phyloP scores from a whole-genome alignment of 1,140 invertebrate species.

The Ctenoplectra terminalis region DNA sequence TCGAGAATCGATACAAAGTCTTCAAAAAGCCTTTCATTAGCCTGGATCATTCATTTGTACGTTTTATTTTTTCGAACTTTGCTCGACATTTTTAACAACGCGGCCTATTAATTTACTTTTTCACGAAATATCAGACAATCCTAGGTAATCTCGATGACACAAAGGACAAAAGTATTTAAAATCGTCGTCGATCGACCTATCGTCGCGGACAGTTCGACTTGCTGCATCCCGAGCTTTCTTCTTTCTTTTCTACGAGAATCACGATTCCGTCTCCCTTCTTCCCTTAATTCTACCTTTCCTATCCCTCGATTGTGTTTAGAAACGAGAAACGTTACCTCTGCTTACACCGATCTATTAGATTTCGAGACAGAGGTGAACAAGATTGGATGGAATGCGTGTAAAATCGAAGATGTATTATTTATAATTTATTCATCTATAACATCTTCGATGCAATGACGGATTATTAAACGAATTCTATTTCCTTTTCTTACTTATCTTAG shows the following conservation, averaged over 20 bases:
- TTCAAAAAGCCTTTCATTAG: background rate
- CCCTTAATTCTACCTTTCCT: slow-evolving; percentile 2
- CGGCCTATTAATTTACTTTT: background rate
- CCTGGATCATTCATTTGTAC: background rate
- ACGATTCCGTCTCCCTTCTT: background rate
- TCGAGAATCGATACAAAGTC: background rate
- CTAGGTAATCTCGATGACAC: background rate
- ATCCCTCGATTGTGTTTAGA: slow-evolving; percentile 12
- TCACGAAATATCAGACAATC: slow-evolving; percentile 1
- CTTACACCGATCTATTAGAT: slow-evolving; percentile 45
- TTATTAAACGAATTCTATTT: background rate
- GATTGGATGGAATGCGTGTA: background rate
- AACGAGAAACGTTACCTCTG: slow-evolving; percentile 5
- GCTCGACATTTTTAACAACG: background rate
- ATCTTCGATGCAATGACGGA: background rate
- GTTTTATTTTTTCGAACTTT: background rate
- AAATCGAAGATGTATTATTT: too few relatives aligned
- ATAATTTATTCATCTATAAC: background rate
- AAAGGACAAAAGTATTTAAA: background rate
- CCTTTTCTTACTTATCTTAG: background rate
- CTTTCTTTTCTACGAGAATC: slow-evolving; percentile 4
- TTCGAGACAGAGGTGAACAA: background rate
- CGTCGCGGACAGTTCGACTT: slow-evolving; percentile 10
- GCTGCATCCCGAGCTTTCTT: slow-evolving; percentile 14
- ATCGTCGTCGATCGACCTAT: slow-evolving; percentile 29